Base-by-base conservation (phyloP, 2,797 vertebrate genomes). In the Heteromormyrus szaboi region DNA sequence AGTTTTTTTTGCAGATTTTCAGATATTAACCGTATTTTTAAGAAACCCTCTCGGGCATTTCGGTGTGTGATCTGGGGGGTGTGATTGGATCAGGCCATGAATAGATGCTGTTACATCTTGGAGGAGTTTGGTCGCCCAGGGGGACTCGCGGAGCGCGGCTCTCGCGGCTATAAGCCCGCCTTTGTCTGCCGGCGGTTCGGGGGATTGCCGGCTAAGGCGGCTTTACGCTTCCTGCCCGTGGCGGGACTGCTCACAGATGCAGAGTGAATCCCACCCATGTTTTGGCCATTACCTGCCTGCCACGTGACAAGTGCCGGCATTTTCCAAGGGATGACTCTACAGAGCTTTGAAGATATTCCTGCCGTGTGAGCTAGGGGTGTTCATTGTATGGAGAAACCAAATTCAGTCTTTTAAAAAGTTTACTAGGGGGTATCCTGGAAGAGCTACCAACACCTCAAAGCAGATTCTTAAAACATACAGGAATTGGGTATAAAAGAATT, bases 11-110 rank as follows among this genome's bases (percentile, higher is more conserved):
- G 50, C 48, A n/a, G 22, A 19, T 41, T 88, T 81, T 54, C 29
- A 54, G 68, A 76, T 76, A 62, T 33, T 25, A 51, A 53, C 22
- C n/a, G 6, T 48, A 51, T 53, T 76, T 76, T 76, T 76, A 72
- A 76, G n/a, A 76, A 53, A 76, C 62, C 33, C 72, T 41, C 76
- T 0, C 2, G 54, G 88, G 46, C 85, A 88, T 88, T 72, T 79
- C 44, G 68, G 22, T 9, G 89, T 88, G 50, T 84, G 86, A 88
- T 87, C 48, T 87, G 51, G 87, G 87, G 17, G 87, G 12, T 65
- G 53, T 37, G n/a, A 46, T 25, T 87, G 8, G 12, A 85, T 88
- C 89, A 79, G 84, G 19, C 56, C 48, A 59, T 37, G 41, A 41
- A 83, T 51, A 89, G 85, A 89, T 48, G 25, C 14, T 33, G 37